A percentile compares a stretch with the other conserved stretches of the same genome.
phyloP scores from a whole-genome alignment of 1,140 invertebrate genomes.

The Pararge aegeria region DNA sequence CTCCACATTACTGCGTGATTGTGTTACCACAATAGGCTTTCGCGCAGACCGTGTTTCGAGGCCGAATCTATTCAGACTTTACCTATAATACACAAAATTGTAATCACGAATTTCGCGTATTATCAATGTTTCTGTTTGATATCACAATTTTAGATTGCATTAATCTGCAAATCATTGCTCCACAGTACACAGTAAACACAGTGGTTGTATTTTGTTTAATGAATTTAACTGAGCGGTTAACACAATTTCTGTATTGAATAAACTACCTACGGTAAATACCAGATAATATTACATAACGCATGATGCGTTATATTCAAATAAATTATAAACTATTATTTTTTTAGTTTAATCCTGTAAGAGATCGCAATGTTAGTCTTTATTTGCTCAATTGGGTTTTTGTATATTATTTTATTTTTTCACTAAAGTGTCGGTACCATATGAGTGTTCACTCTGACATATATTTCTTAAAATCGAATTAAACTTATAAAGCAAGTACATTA shows the following conservation, averaged over 20 bases:
- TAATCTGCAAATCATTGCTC: conserved; percentile 1
- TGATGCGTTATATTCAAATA: too few relatives aligned
- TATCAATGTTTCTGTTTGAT: conserved; percentile 5
- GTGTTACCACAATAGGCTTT: conserved; percentile 35
- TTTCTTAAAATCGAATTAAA: too few relatives aligned
- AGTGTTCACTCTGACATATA: too few relatives aligned
- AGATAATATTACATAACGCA: too few relatives aligned
- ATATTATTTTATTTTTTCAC: too few relatives aligned
- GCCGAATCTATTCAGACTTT: conserved; percentile 25
- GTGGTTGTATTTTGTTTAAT: neutral
- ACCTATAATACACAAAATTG: conserved; percentile 24
- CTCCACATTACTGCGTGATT: conserved; percentile 39
- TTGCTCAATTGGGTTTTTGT: too few relatives aligned
- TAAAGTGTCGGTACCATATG: too few relatives aligned
- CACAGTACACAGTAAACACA: neutral
- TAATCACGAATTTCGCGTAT: conserved; percentile 21
- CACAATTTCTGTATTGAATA: neutral
- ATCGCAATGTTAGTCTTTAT: too few relatives aligned
- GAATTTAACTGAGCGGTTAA: neutral
- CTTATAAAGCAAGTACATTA: too few relatives aligned
- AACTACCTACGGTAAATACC: too few relatives aligned
- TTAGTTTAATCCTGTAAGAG: too few relatives aligned
- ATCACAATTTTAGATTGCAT: conserved; percentile 8
- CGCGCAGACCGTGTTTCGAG: conserved; percentile 23
- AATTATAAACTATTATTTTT: too few relatives aligned